Conservation (phyloP, 2,888 invertebrate species). For the Cheilosia pagana region DNA sequence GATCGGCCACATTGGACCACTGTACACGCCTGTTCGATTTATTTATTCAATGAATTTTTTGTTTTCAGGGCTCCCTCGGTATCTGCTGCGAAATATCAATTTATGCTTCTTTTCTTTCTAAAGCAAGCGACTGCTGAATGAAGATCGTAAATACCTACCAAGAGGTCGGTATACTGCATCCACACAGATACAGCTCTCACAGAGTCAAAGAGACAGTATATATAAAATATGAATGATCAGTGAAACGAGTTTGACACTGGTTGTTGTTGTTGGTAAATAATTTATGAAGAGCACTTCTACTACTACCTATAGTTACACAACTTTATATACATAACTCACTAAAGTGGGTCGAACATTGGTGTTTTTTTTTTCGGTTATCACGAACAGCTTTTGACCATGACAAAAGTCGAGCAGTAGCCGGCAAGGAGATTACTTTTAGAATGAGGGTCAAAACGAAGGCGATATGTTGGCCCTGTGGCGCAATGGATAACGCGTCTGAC, state of each 20-base stretch:
- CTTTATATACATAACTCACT: slow-evolving; percentile 13
- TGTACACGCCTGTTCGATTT: slow-evolving; percentile 42
- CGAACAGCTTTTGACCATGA: slow-evolving; percentile 21
- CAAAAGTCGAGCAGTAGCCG: not conserved
- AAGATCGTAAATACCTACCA: slow-evolving; percentile 34
- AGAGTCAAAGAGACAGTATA: not conserved
- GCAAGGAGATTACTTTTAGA: not conserved
- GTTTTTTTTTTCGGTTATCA: not conserved
- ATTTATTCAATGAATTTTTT: slow-evolving; percentile 64
- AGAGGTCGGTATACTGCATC: not conserved
- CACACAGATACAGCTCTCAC: slow-evolving; percentile 7
- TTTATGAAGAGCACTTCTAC: slow-evolving; percentile 34
- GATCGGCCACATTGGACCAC: too few relatives aligned
- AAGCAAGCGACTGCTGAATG: slow-evolving; percentile 50
- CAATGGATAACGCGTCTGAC: slow-evolving; percentile 70
- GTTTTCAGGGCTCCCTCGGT: slow-evolving; percentile 16
- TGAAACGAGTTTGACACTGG: slow-evolving; percentile 47
- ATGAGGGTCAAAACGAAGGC: not conserved
- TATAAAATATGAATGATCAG: slow-evolving; percentile 58
- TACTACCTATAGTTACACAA: slow-evolving; percentile 22
- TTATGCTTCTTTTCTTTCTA: not conserved
- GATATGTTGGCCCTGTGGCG: slow-evolving; percentile 51
- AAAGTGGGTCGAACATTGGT: slow-evolving; percentile 50
- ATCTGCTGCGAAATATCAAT: not conserved
- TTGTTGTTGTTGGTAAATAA: slow-evolving; percentile 26